Percentiles rank a stretch among this genome's conserved stretches.
These are phyloP conservation scores for Cotesia chilonis DNA, from an alignment of 1,140 invertebrate species.

Conservation along the genomic window DNA sequence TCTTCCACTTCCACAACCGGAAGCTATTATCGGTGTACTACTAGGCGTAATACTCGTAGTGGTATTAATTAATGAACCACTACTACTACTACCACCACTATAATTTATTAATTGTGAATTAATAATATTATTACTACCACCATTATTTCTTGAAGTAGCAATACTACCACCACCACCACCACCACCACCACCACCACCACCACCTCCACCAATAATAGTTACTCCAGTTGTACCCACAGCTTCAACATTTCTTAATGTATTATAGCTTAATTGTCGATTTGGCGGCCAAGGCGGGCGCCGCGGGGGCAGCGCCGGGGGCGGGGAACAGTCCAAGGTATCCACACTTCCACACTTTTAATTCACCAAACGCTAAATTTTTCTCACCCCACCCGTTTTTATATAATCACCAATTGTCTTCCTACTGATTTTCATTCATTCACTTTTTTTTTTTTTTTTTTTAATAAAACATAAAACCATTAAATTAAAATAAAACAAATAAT, in stretches of 20 bases:
- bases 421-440: constrained; percentile 41
- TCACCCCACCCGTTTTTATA: background rate
- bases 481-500: constrained; percentile 11
- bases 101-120: background rate
- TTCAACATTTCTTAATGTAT: constrained; percentile 48
- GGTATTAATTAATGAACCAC: constrained; percentile 9
- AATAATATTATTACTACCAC: background rate
- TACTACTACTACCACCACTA: background rate
- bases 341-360: constrained; percentile 59
- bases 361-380: constrained; percentile 32
- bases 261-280: constrained; percentile 50
- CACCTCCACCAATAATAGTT: constrained; percentile 35
- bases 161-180: constrained; percentile 10
- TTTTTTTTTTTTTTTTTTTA: constrained; percentile 1
- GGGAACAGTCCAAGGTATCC: constrained; percentile 65
- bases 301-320: constrained; percentile 66
- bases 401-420: background rate
- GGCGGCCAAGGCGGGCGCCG: constrained; percentile 63
- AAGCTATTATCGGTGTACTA: constrained; percentile 2
- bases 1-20: constrained; percentile 2
- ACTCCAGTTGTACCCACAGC: constrained; percentile 27
- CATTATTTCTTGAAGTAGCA: constrained; percentile 1
- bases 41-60: background rate
- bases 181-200: constrained; percentile 36
- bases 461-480: constrained; percentile 45